Evolutionary conservation across 2,888 invertebrate species (phyloP).

Genomic region (Saturnia japonica): DNA sequence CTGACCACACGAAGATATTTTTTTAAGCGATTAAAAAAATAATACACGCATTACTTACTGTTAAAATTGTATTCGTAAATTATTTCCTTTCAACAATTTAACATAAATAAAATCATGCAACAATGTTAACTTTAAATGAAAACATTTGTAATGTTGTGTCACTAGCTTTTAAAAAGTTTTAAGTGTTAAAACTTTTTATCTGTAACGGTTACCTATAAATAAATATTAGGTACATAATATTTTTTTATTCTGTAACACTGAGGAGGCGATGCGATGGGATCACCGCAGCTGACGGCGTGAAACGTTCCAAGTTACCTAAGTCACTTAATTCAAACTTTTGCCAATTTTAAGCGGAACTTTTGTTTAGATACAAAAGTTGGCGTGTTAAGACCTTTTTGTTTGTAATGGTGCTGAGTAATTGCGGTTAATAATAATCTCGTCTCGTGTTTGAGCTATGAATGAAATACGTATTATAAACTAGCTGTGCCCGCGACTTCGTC

Average conservation of each 20-base stretch:
- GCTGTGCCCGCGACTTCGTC: too few species aligned
- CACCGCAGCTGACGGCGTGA: constrained; percentile 73
- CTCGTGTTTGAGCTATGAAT: background rate
- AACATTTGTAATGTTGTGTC: background rate
- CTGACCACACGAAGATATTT: too few species aligned
- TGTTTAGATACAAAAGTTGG: constrained; percentile 67
- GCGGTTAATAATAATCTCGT: constrained; percentile 51
- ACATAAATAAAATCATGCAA: background rate
- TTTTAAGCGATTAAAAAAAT: too few species aligned
- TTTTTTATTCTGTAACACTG: constrained; percentile 72
- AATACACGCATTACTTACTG: too few species aligned
- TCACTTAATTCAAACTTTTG: constrained; percentile 78
- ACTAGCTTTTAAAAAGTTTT: background rate
- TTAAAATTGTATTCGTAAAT: too few species aligned
- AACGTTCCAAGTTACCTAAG: constrained; percentile 69
- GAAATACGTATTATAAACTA: background rate
- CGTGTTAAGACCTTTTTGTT: constrained; percentile 62
- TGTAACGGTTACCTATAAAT: constrained; percentile 54
- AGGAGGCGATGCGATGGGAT: constrained; percentile 73
- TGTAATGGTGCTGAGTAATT: constrained; percentile 57
- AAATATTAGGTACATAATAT: constrained; percentile 45
- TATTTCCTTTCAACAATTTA: too few species aligned
- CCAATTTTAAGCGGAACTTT: constrained; percentile 70
- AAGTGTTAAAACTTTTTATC: constrained; percentile 37
- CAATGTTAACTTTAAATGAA: background rate